Conservation (phyloP, 2,113 vertebrate genomes). For the Eonycteris spelaea region DNA sequence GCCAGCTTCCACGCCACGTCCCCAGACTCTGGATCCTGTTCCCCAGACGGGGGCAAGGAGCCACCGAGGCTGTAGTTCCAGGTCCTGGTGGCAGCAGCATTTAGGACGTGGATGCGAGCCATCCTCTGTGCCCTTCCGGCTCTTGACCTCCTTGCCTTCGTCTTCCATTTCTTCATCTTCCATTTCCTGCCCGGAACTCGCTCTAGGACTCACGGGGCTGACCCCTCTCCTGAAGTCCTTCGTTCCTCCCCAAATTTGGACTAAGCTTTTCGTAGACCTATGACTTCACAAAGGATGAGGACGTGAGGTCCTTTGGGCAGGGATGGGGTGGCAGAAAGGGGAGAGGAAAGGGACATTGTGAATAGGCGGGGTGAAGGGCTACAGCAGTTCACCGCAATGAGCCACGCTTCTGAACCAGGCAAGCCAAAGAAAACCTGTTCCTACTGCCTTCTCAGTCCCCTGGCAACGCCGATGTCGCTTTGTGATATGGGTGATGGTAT, state of each 20-base stretch:
- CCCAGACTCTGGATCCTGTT: neutral
- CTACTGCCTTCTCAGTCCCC: neutral
- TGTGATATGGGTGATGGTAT: neutral
- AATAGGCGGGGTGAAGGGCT: neutral
- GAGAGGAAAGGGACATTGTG: neutral
- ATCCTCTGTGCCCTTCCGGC: neutral
- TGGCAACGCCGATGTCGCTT: neutral
- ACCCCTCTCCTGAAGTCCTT: neutral
- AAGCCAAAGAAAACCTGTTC: neutral
- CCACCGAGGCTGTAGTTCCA: neutral
- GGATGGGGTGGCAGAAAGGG: neutral
- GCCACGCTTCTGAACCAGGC: neutral
- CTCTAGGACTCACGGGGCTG: neutral
- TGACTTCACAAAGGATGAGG: neutral
- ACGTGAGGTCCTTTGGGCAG: neutral
- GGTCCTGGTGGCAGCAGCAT: accelerated
- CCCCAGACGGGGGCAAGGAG: neutral
- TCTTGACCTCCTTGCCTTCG: neutral
- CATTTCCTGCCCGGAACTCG: neutral
- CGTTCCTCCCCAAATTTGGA: neutral
- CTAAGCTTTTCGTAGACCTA: neutral
- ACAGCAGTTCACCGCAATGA: neutral
- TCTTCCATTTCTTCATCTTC: neutral
- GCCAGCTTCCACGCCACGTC: neutral
- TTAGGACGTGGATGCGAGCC: neutral